phyloP scores from a whole-genome alignment of 1,140 invertebrate genomes.

The Scaptomyza montana region DNA sequence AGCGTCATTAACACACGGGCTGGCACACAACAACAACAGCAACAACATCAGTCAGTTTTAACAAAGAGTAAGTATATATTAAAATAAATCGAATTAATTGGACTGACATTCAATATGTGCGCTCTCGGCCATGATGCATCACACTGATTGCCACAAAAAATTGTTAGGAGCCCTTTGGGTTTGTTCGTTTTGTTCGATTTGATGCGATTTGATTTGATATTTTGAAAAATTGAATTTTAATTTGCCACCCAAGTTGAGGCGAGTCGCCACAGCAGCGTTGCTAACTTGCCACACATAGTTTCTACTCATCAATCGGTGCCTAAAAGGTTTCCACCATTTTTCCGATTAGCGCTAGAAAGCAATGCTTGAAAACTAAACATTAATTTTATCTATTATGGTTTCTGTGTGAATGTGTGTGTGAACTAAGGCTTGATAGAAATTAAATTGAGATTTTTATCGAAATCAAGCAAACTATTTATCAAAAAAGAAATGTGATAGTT shows the following conservation, averaged over 20 bases:
- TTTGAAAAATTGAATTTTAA: constrained; percentile 82
- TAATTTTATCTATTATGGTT: constrained; percentile 22
- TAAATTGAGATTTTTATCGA: constrained; percentile 3
- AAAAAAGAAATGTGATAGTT: not conserved
- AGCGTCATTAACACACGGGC: constrained; percentile 58
- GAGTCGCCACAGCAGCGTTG: constrained; percentile 13
- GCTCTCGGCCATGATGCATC: constrained; percentile 41
- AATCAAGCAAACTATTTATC: constrained; percentile 6
- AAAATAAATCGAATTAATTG: constrained; percentile 77
- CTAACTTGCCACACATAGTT: constrained; percentile 16
- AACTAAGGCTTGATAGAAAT: constrained; percentile 2
- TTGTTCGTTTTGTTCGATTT: constrained; percentile 15
- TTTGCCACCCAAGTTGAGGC: constrained; percentile 72
- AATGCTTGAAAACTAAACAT: constrained; percentile 58
- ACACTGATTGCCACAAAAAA: constrained; percentile 14
- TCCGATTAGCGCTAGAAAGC: constrained; percentile 67
- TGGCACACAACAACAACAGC: constrained; percentile 36
- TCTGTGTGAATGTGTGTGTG: constrained; percentile 19
- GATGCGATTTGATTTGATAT: constrained; percentile 52
- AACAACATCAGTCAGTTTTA: not conserved
- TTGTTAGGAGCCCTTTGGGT: constrained; percentile 3
- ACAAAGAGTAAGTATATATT: constrained; percentile 66
- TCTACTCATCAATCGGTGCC: constrained; percentile 16
- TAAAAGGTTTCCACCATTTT: constrained; percentile 72
- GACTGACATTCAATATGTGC: constrained; percentile 64